Base-by-base conservation (phyloP, 2,113 vertebrate genomes). In the Ceyx melanurus region DNA sequence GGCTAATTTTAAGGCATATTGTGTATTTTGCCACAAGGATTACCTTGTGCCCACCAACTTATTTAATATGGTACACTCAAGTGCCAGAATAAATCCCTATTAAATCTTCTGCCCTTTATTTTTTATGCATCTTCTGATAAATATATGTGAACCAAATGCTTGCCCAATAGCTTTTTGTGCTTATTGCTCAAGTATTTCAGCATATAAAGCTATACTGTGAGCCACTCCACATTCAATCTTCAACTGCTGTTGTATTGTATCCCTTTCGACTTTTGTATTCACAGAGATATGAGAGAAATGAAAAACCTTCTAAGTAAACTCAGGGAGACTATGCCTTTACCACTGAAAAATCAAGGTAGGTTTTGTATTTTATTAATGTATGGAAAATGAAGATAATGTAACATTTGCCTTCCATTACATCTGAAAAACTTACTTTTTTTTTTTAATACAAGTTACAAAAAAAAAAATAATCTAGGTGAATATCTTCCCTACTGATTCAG, bases 321-420 rank as follows among this genome's bases (percentile, higher is more conserved):
- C 98, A 99, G 99, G 99, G 99, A 99, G 98, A 99, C 99, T 94
- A 99, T 99, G 99, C 99, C 99, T 99, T 99, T 99, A 98, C 99
- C 99, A 97, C 79, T 99, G 98, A 99, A 99, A 98, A 99, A 99
- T 97, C 99, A 99, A 99, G 99, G 99, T 99, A 96, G 82, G 97
- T 95, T 92, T 92, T 95, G 31, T 73, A 80, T 83, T 89, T 94
- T 89, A 35, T 89, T 65, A 10, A 17, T 73, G 19, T 86, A 62
- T 45, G 21, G 25, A 78, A 86, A 86, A 84, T 72, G 15, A 81
- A n/a, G 10, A 26, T 46, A 68, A 64, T 75, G 42, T 48, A 68
- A 65, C 15, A 5, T 67, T 83, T 67, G 5, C 9, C 9, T 79
- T 75, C 26, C 9, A 19, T 48, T 66, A 43, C 10, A 28, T 62